Conservation (phyloP, 2,113 vertebrate species). For the Diphyllodes magnificus region DNA sequence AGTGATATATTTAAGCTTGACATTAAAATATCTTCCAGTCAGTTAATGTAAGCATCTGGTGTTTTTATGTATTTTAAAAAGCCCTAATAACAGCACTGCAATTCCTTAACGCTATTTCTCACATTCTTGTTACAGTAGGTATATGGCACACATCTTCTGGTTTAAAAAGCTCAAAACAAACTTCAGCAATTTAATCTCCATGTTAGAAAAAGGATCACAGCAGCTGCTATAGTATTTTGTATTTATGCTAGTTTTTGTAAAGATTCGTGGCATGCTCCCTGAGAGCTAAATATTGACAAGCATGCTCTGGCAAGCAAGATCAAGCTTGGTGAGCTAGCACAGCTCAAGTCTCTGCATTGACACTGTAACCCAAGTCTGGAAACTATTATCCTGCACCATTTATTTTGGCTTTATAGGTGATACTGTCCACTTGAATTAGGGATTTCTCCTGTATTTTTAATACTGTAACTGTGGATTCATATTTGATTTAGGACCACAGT, state of each 20-base stretch:
- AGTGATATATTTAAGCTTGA: constrained; percentile 32
- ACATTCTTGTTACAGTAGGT: constrained; percentile 47
- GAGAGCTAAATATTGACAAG: constrained; percentile 77
- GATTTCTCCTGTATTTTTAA: constrained; percentile 58
- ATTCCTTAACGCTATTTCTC: constrained; percentile 43
- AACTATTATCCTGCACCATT: constrained; percentile 67
- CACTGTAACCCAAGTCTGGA: constrained; percentile 67
- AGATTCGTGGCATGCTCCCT: constrained; percentile 57
- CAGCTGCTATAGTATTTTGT: constrained; percentile 65
- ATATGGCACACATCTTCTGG: constrained; percentile 25
- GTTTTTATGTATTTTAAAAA: constrained; percentile 46
- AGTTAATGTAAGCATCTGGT: constrained; percentile 49
- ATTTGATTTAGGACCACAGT: constrained; percentile 43
- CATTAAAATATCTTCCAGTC: constrained; percentile 35
- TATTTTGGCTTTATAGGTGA: constrained; percentile 65
- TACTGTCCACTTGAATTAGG: constrained; percentile 59
- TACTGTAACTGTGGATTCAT: constrained; percentile 41
- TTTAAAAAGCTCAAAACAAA: constrained; percentile 61
- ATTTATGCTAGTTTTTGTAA: constrained; percentile 71
- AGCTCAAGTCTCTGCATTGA: constrained; percentile 64
- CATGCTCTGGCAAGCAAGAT: constrained; percentile 76
- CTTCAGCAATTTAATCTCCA: constrained; percentile 71
- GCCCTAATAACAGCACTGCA: constrained; percentile 47
- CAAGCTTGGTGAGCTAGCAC: constrained; percentile 75
- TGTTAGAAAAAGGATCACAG: constrained; percentile 78